Percentiles rank a stretch among this genome's conserved stretches.
Conservation (phyloP, 2,113 vertebrate species). For the Penelope pileata region DNA sequence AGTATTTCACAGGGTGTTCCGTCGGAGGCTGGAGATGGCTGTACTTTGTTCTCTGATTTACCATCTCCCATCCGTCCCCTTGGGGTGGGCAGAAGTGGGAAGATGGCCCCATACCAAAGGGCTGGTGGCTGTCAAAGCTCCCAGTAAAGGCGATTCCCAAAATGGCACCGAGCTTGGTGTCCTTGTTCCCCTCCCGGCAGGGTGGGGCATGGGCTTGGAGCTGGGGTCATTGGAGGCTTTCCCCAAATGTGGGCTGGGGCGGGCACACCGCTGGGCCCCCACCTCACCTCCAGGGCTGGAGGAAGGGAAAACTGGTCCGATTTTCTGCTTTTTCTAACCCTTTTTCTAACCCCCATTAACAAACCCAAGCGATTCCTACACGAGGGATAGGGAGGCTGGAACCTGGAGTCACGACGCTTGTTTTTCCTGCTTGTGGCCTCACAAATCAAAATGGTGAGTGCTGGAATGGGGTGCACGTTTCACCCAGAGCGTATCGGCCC, state of each 20-base stretch:
- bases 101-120: background rate
- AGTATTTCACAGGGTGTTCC: background rate
- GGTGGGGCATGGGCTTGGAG: background rate
- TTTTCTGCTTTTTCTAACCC: constrained; percentile 3
- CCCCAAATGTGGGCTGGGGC: background rate
- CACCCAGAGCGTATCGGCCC: background rate
- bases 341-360: background rate
- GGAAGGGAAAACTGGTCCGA: background rate
- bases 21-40: background rate
- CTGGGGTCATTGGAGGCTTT: background rate
- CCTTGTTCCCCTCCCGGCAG: background rate
- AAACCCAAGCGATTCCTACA: background rate
- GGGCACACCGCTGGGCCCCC: fast-evolving
- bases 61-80: background rate
- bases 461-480: background rate
- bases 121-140: background rate
- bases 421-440: background rate
- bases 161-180: background rate
- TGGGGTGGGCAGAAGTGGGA: background rate
- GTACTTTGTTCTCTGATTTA: background rate
- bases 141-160: background rate
- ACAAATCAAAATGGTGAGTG: background rate
- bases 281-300: background rate
- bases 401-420: background rate
- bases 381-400: background rate